Conservation (phyloP, 2,797 vertebrate species). For the Tolypeutes matacus region DNA sequence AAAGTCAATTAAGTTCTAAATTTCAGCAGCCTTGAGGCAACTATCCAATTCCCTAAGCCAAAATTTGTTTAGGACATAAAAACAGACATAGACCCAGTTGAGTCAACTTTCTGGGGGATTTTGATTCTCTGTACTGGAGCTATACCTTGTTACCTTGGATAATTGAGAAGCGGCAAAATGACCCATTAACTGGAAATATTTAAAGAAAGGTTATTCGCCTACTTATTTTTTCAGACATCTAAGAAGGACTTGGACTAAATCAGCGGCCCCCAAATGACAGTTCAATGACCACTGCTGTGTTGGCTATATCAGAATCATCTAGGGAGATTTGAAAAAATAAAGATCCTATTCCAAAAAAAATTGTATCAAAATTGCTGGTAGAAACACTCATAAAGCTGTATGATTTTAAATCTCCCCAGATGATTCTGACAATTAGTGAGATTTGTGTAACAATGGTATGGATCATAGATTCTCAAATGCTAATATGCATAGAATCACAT, state of each 20-base stretch:
- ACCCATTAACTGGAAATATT: slow-evolving; percentile 61
- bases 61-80: slow-evolving; percentile 71
- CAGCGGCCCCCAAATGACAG: slow-evolving; percentile 30
- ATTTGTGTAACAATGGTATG: slow-evolving; percentile 30
- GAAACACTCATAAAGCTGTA: slow-evolving; percentile 19
- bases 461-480: slow-evolving; percentile 35
- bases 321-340: neutral
- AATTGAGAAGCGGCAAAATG: slow-evolving; percentile 66
- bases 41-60: slow-evolving; percentile 43
- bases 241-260: slow-evolving; percentile 64
- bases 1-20: slow-evolving; percentile 64
- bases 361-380: slow-evolving; percentile 55
- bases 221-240: slow-evolving; percentile 68
- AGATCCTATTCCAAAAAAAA: neutral
- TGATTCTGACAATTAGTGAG: neutral
- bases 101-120: slow-evolving; percentile 57
- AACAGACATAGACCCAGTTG: slow-evolving; percentile 45
- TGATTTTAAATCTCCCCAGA: neutral
- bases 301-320: slow-evolving; percentile 57
- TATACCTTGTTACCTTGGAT: slow-evolving; percentile 45
- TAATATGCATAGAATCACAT: neutral
- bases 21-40: slow-evolving; percentile 61
- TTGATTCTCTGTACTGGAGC: slow-evolving; percentile 41
- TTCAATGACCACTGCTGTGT: slow-evolving; percentile 43
- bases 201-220: slow-evolving; percentile 56